Evolutionary conservation across 1,140 invertebrate genomes (phyloP).

Genomic region (Belonocnema kinseyi): DNA sequence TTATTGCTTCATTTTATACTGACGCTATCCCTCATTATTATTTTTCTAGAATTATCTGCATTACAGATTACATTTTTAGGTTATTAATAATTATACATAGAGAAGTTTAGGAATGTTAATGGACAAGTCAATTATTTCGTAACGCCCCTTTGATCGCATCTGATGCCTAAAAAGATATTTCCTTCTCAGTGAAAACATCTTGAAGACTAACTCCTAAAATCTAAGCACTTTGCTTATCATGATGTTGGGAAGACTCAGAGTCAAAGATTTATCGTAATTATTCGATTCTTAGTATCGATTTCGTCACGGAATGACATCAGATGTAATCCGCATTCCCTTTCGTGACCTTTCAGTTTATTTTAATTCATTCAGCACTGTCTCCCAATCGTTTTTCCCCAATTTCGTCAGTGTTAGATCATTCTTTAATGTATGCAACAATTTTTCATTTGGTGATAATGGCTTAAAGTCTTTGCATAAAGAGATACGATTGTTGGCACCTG

Average conservation of each 20-base stretch:
- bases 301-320: conserved; percentile 9
- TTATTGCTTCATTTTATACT: background rate
- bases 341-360: background rate
- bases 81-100: no score
- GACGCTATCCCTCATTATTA: background rate
- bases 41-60: background rate
- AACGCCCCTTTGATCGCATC: background rate
- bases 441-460: background rate
- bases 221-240: conserved; percentile 8
- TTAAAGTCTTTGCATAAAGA: no score
- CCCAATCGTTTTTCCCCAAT: background rate
- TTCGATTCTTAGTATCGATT: conserved; percentile 5
- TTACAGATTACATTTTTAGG: background rate
- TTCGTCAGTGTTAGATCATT: background rate
- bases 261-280: conserved; percentile 20
- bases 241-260: background rate
- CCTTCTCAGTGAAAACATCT: background rate
- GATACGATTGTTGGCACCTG: no score
- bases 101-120: no score
- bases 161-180: background rate
- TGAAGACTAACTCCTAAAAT: background rate
- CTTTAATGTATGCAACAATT: background rate
- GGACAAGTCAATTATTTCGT: background rate
- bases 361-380: background rate
- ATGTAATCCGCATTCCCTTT: background rate